Conservation (phyloP, 92 coral and sea anemone genomes). For the Palythoa caribaeorum region DNA sequence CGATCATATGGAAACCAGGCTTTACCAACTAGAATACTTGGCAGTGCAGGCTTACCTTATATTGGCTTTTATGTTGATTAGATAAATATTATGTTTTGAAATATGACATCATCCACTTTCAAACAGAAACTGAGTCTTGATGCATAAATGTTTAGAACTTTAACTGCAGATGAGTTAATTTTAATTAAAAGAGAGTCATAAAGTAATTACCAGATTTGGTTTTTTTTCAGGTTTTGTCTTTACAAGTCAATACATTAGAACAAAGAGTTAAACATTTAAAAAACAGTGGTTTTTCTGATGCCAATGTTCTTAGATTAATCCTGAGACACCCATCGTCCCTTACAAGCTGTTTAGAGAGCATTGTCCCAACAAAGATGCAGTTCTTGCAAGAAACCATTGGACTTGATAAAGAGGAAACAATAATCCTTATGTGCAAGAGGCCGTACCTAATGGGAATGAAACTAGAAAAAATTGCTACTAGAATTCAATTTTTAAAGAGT, state of each 20-base stretch:
- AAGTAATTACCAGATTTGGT: neutral
- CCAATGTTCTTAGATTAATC: constrained; percentile 17
- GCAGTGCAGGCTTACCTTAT: no score
- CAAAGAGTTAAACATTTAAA: constrained; percentile 33
- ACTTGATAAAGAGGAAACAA: constrained; percentile 38
- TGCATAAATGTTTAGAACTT: no score
- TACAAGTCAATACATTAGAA: constrained; percentile 27
- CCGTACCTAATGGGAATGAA: constrained; percentile 51
- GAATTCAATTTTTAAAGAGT: constrained; percentile 21
- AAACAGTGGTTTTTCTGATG: constrained; percentile 35
- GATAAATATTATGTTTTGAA: no score
- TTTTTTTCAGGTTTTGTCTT: constrained; percentile 32
- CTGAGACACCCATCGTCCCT: constrained; percentile 46
- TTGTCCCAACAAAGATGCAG: constrained; percentile 44
- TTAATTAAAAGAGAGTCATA: no score
- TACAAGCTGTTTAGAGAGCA: constrained; percentile 37
- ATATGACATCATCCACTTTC: no score
- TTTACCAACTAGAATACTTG: no score
- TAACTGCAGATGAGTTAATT: no score
- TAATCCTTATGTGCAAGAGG: constrained; percentile 40
- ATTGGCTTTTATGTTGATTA: no score
- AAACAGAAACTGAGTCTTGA: no score
- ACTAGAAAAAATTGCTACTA: constrained; percentile 37
- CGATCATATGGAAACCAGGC: no score
- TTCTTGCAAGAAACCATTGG: constrained; percentile 41